phyloP scores from a whole-genome alignment of 2,797 vertebrate genomes.

The Novumbra hubbsi region DNA sequence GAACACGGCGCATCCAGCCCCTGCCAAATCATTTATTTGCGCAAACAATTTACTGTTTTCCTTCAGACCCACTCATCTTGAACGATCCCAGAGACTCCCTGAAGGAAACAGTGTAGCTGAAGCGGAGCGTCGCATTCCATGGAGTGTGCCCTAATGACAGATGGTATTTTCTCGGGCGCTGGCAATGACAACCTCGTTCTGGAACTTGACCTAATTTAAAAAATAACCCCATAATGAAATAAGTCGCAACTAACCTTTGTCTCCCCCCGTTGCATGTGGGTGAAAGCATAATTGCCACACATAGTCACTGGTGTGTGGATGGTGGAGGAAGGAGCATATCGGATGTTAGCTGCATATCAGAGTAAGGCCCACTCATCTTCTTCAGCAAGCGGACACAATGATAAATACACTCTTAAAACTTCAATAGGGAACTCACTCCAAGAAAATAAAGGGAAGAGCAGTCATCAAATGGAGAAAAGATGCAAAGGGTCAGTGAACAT shows the following conservation, averaged over 20 bases:
- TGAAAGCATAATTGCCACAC: slow-evolving; percentile 16
- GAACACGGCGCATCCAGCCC: slow-evolving; percentile 24
- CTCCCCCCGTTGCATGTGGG: slow-evolving; percentile 12
- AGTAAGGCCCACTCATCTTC: not conserved
- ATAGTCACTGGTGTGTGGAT: not conserved
- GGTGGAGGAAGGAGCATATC: not conserved
- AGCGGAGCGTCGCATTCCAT: slow-evolving; percentile 43
- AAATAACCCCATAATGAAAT: slow-evolving; percentile 29
- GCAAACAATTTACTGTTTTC: slow-evolving; percentile 41
- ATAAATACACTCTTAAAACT: not conserved
- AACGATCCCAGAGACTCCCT: slow-evolving; percentile 43
- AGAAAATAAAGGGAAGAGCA: not conserved
- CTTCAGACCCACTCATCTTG: slow-evolving; percentile 30
- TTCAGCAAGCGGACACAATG: not conserved
- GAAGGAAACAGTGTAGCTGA: slow-evolving; percentile 44
- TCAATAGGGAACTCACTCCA: not conserved
- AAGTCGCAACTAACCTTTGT: slow-evolving; percentile 50
- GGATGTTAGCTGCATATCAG: not conserved
- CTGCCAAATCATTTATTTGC: slow-evolving; percentile 41
- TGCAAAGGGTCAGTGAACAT: slow-evolving; percentile 4
- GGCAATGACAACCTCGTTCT: slow-evolving; percentile 30
- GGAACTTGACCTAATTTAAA: slow-evolving; percentile 48
- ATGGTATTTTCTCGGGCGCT: slow-evolving; percentile 55
- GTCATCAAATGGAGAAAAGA: not conserved
- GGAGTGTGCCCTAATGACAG: slow-evolving; percentile 50